Conservation (phyloP, 2,113 vertebrate genomes). For the Rhinopomastus cyanomelas region DNA sequence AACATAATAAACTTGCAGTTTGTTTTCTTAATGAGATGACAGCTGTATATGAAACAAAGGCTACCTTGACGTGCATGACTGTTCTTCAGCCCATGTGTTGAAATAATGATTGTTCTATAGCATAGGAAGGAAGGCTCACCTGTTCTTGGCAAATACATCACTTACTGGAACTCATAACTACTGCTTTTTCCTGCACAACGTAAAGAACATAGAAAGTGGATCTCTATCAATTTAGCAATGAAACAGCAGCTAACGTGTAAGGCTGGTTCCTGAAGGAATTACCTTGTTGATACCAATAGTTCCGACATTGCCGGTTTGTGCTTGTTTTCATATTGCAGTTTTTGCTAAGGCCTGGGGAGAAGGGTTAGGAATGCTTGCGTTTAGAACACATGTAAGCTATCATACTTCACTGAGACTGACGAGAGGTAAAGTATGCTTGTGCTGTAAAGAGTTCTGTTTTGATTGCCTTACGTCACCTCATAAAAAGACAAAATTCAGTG, state of each 20-base stretch:
- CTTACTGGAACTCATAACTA: background rate
- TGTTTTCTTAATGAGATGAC: slow-evolving; percentile 2
- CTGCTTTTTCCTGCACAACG: background rate
- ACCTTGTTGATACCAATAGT: background rate
- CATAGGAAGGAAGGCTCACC: background rate
- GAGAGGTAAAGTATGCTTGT: background rate
- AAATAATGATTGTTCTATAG: background rate
- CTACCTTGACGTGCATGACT: background rate
- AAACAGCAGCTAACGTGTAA: background rate
- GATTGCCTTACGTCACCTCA: background rate
- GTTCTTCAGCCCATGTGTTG: background rate
- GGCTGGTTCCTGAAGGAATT: background rate
- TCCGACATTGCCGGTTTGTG: background rate
- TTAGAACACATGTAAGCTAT: background rate
- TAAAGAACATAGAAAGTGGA: background rate
- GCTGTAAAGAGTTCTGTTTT: background rate
- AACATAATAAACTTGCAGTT: background rate
- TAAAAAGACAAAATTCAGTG: background rate
- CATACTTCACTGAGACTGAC: background rate
- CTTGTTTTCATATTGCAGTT: background rate
- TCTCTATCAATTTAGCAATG: background rate
- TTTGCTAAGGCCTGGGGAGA: background rate
- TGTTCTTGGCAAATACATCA: background rate
- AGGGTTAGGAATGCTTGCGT: background rate
- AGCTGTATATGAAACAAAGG: background rate